Conservation (phyloP, 1,140 invertebrate species). For the Hycleus phaleratus region DNA sequence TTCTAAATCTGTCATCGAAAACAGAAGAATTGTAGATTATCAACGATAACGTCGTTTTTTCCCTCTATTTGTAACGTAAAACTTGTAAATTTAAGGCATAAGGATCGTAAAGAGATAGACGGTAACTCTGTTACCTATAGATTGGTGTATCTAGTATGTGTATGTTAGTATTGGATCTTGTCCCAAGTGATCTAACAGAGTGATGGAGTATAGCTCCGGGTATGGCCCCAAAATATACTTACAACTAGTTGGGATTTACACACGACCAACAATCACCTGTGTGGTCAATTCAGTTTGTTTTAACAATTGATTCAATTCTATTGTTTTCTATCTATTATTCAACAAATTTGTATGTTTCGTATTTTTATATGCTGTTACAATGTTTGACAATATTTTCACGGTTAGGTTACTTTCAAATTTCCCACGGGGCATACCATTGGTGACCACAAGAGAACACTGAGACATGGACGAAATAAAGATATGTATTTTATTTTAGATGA, state of each 20-base stretch:
- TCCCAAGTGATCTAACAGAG: slow-evolving; percentile 15
- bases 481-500: too few relatives aligned
- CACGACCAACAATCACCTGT: slow-evolving; percentile 17
- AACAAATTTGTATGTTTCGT: slow-evolving; percentile 11
- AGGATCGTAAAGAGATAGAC: slow-evolving; percentile 22
- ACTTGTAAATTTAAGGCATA: slow-evolving; percentile 4
- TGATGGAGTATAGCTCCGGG: slow-evolving; percentile 26
- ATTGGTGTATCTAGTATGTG: too few relatives aligned
- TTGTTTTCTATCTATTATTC: slow-evolving; percentile 24
- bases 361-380: slow-evolving; percentile 28
- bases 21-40: too few relatives aligned
- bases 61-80: too few relatives aligned
- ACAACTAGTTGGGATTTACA: slow-evolving; percentile 28
- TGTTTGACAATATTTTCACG: slow-evolving; percentile 32
- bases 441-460: too few relatives aligned
- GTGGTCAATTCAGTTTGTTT: slow-evolving; percentile 17
- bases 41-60: too few relatives aligned
- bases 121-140: too few relatives aligned
- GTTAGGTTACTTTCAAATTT: slow-evolving; percentile 31
- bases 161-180: not conserved
- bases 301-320: slow-evolving; percentile 25
- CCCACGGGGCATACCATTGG: slow-evolving; percentile 15
- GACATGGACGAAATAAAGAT: too few relatives aligned
- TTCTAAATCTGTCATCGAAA: too few relatives aligned
- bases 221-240: slow-evolving; percentile 6